Base-by-base conservation (phyloP, 35 echinoderm and acorn worm genomes). In the Ptychodera flava region DNA sequence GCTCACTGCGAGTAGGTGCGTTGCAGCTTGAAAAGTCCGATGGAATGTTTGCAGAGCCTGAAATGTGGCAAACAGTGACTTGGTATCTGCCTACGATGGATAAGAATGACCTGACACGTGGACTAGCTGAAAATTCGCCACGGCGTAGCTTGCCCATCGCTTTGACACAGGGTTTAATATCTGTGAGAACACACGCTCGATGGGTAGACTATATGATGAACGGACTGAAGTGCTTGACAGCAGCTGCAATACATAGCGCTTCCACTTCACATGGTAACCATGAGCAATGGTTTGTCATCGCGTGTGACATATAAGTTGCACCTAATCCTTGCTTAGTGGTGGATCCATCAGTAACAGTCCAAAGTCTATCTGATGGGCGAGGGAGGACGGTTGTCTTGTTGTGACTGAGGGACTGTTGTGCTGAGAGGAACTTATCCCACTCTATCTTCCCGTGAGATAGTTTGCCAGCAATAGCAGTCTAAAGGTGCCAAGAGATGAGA, bases 91-190 rank as follows among this genome's bases (percentile, higher is more conserved):
- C 84, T 35, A 87, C 85, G 12, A 89, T 91, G 33, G 93, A 88
- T 15, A 91, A 81, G 37, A 94, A 94, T 81, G 92, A 88, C 33
- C 88, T 87, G 15, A 93, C 88, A 28, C 92, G 36, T 1, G 92
- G 88, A 38, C 92, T 93, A 0, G 85, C 88, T 32, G 92, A 93
- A 77, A 90, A n/a, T n/a, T n/a, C n/a, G n/a, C n/a, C n/a, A n/a
- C n/a, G n/a, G n/a, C n/a, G n/a, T n/a, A n/a, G n/a, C 77, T 89
- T 89, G 79, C 89, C 83, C 35, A 76, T 81, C 0, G 91, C 91
- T 81, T 93, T 87, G 1, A 93, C 87, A 35, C 91, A 93, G 16
- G 91, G 91, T 86, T 93, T 93, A 76, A 87, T 86, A 76, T 93
- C 91, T 16, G 87, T 85, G 36, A 93, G 91, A 35, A 93, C 81